Base-by-base conservation (phyloP, 2,888 invertebrate genomes). In the Gisinianus flammeolus region DNA sequence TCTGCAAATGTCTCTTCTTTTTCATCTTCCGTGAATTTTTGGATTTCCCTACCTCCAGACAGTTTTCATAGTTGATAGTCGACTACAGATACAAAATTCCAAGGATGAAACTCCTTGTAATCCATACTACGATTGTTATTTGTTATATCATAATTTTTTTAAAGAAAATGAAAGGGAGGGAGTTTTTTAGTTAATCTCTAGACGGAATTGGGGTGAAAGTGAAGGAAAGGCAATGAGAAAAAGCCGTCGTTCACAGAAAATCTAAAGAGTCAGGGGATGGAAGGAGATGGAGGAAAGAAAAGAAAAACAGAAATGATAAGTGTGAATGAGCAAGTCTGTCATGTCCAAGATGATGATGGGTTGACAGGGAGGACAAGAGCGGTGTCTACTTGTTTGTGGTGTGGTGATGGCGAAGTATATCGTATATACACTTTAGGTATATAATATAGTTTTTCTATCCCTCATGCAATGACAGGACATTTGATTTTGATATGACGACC, bases 321-420 rank as follows among this genome's bases (percentile, higher is more conserved):
- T 22, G 56, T 56, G 16, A 26, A 26, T 12, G 33, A 62, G 54
- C 3, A 74, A 54, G 66, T 74, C 74, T 64, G 66, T 74, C 67
- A 52, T 74, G 33, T 54, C 74, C 71, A 71, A 19, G 24, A 68
- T 68, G 26, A 68, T 44, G 68, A 68, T 31, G 33, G 67, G 35
- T 44, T 68, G 68, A 68, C 26, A 31, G 68, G 68, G 8, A n/a
- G n/a, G n/a, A n/a, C n/a, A n/a, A n/a, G n/a, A n/a, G n/a, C n/a
- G n/a, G n/a, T n/a, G n/a, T n/a, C n/a, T n/a, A n/a, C n/a, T n/a
- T n/a, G n/a, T n/a, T n/a, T n/a, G 22, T 3, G 66, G 2, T 4
- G 67, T 2, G 58, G 22, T 58, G 58, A 24, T 12, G 22, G 16
- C 22, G 16, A 19, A 24, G 16, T 2, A 22, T 58, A 22, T 58